Base-by-base conservation (phyloP, 1,140 invertebrate genomes). In the Psilanteris sp. region DNA sequence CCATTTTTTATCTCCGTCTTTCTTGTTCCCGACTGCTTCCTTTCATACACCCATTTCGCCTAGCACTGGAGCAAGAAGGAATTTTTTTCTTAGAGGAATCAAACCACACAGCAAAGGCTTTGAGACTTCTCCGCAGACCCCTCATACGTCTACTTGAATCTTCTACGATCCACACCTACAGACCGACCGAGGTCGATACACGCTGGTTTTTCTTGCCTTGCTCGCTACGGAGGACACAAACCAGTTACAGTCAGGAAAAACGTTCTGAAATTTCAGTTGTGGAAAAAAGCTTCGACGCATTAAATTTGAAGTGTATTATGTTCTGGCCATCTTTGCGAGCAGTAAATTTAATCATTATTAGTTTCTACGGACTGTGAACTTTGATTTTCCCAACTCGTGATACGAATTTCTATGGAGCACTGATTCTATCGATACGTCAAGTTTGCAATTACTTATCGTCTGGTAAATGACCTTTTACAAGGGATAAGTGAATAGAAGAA, bases 181-280 rank as follows among this genome's bases (percentile, higher is more conserved):
- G 13, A 26, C 66, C 77, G 13, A 26, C 66, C 77, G 80, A 81
- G 83, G 83, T 85, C 84, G 84, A 85, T 86, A 85, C 77, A 85
- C 82, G 80, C 79, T 78, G 62, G 13, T 74, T 77, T 50, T 71
- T 73, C 73, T 78, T 79, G 73, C 68, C 48, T 82, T 80, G 10
- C 70, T 61, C 27, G 34, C 55, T 31, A 59, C 67, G 37, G 64
- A 77, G 50, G 75, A 83, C 80, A 76, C 43, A 46, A 61, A 36
- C 76, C 43, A 80, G 78, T 71, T 41, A 68, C 16, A 36, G 67
- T 34, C 54, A 61, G 57, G 46, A 77, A 14, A 55, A 8, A 22
- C 10, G 24, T 14, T 18, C 16, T 26, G n/a, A 15, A 20, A 13
- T 18, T 39, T 41, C 15, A 41, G 10, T 8, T 10, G 22, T 7